phyloP scores from a whole-genome alignment of 2,888 invertebrate species.

The Drosophila neutralis region DNA sequence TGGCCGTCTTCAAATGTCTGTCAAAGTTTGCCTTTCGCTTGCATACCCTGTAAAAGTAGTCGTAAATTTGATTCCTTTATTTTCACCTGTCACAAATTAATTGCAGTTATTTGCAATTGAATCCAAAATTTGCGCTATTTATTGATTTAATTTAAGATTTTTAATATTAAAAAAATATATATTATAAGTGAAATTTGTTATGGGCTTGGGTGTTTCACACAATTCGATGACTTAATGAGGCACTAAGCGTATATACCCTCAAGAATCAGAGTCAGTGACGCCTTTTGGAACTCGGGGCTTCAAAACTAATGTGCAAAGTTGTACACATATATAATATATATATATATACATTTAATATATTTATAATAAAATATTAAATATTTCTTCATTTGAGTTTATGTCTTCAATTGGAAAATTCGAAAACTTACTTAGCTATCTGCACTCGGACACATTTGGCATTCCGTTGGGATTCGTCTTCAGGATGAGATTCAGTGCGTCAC shows the following conservation, averaged over 20 bases:
- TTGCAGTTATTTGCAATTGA: not conserved
- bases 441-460: not conserved
- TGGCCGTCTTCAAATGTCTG: conserved; percentile 26
- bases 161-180: not conserved
- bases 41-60: conserved; percentile 14
- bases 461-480: not conserved
- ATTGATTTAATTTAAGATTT: not conserved
- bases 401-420: not conserved
- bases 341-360: not conserved
- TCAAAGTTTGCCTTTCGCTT: conserved; percentile 20
- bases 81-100: no score
- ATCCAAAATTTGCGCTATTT: not conserved
- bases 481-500: not conserved
- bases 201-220: not conserved
- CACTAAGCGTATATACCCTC: not conserved
- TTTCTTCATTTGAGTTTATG: not conserved
- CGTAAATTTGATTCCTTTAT: not conserved
- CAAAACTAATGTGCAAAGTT: not conserved
- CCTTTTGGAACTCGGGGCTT: not conserved
- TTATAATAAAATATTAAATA: no score
- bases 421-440: not conserved
- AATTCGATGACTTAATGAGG: not conserved
- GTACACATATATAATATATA: not conserved
- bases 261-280: not conserved
- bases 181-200: not conserved